phyloP scores from a whole-genome alignment of 1,140 invertebrate species.

The Zaprionus davidi region DNA sequence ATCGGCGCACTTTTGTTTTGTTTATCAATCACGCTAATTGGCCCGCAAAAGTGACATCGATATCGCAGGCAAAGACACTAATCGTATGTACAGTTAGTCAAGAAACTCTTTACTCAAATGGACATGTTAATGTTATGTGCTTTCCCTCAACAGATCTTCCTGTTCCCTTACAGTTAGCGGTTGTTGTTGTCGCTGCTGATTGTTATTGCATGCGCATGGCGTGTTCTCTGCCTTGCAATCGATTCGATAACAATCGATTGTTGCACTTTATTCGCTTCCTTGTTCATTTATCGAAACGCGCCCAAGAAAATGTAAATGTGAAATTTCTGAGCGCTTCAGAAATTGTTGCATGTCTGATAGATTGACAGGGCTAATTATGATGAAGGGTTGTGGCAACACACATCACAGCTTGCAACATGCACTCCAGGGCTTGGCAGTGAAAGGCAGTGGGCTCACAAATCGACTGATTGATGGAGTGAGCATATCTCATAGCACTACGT shows the following conservation, averaged over 20 bases:
- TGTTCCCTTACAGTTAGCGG: neutral
- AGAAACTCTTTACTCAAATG: too few relatives aligned
- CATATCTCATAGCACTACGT: neutral
- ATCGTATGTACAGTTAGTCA: neutral
- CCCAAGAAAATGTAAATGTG: conserved; percentile 36
- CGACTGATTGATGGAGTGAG: neutral
- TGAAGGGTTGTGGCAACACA: conserved; percentile 35
- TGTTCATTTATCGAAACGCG: conserved; percentile 25
- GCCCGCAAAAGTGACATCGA: conserved; percentile 35
- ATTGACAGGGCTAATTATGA: conserved; percentile 42
- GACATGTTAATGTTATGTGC: neutral
- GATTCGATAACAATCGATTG: conserved; percentile 6
- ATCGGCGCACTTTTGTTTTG: conserved; percentile 14
- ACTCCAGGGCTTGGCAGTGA: conserved; percentile 27
- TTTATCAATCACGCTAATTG: conserved; percentile 34
- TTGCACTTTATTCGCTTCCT: conserved; percentile 28
- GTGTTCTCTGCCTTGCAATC: conserved; percentile 33
- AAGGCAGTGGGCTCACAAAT: conserved; percentile 16
- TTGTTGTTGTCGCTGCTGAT: neutral
- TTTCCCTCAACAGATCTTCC: conserved; percentile 3
- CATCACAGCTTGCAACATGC: conserved; percentile 14
- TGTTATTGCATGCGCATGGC: neutral
- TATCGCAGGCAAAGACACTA: neutral
- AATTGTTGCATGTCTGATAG: conserved; percentile 34
- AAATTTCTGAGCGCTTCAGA: conserved; percentile 28